phyloP scores from a whole-genome alignment of 2,888 invertebrate genomes.

The Lymantria monacha region DNA sequence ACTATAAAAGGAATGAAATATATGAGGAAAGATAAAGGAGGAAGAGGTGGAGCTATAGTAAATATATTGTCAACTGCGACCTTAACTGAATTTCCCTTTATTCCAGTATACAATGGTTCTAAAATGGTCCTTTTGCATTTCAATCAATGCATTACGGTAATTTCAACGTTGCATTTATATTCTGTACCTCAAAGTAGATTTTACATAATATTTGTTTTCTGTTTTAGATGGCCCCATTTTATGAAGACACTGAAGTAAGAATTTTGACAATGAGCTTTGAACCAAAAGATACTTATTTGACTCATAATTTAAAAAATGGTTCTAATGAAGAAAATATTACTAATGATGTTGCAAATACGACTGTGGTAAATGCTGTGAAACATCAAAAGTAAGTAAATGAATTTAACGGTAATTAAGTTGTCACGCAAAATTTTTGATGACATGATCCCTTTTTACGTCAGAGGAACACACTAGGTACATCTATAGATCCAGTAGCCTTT shows the following conservation, averaged over 20 bases:
- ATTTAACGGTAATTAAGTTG: no score
- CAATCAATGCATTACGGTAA: slow-evolving; percentile 43
- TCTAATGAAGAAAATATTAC: slow-evolving; percentile 25
- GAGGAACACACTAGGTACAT: no score
- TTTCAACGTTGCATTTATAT: slow-evolving; percentile 4
- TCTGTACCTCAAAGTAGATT: no score
- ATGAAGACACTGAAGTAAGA: slow-evolving; percentile 39
- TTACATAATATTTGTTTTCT: slow-evolving; percentile 10
- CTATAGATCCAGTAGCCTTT: no score
- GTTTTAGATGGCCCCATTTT: slow-evolving; percentile 41
- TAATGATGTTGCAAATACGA: not conserved
- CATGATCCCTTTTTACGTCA: no score
- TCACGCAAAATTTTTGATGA: no score
- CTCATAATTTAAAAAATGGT: slow-evolving; percentile 32
- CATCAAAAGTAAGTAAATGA: slow-evolving; percentile 31
- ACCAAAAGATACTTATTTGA: slow-evolving; percentile 43
- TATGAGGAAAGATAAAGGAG: slow-evolving; percentile 49
- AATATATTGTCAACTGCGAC: slow-evolving; percentile 48
- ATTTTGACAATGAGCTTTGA: slow-evolving; percentile 45
- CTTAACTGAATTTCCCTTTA: slow-evolving; percentile 17
- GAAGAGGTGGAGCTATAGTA: slow-evolving; percentile 49
- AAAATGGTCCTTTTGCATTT: slow-evolving; percentile 48
- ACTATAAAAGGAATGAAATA: slow-evolving; percentile 48
- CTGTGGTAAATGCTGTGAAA: not conserved
- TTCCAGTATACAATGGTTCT: slow-evolving; percentile 46